Evolutionary conservation across 2,797 vertebrate genomes (phyloP), one percentile per base, ranked within the genome.

Genomic region (Lagocephalus sceleratus): DNA sequence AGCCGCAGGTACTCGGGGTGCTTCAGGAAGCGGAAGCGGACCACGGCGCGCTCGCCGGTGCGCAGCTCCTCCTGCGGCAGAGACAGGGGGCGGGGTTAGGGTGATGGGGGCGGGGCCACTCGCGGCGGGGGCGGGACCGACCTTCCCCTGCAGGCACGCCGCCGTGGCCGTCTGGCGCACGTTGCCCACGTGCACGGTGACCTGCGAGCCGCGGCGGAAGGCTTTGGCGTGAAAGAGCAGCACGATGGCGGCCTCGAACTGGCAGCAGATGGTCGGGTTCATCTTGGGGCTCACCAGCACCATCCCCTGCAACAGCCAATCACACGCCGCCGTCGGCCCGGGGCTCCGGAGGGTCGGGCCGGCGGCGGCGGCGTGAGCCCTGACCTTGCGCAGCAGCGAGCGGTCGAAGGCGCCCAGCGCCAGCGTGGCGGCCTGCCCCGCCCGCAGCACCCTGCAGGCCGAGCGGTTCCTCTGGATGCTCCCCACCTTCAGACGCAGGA

Each of bases 251-350:
- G 95, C 95, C 79, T 99, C 96, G 19, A 98, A 98, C 79, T 93
- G 90, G 54, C 94, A 94, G 86, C 96, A 96, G 85, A 98, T 95
- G 48, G 94, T 98, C 23, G 95, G 96, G 60, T 97, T 94, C 96
- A 98, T 96, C 90, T 96, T 95, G 1, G 95, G 96, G 71, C 96
- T 98, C 75, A 99, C 95, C 94, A 99, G 94, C 75, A 99, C 96
- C 96, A 99, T 98, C 40, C 96, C 96, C 96, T 98, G 86, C 47
- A 67, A 56, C 43, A 4, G 5, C 19, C 76, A 63, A 52, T 1
- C 49, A 68, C 17, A 57, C 16, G 47, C 42, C 20, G 20, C 2
- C n/a, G 20, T 20, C 7, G 2, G 41, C 9, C 41, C 17, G 2
- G 7, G 4, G 7, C 16, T 5, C 16, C 5, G 3, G 16, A 40